Base-by-base conservation (phyloP, 2,888 invertebrate genomes). In the Nephrotoma guestfalica region DNA sequence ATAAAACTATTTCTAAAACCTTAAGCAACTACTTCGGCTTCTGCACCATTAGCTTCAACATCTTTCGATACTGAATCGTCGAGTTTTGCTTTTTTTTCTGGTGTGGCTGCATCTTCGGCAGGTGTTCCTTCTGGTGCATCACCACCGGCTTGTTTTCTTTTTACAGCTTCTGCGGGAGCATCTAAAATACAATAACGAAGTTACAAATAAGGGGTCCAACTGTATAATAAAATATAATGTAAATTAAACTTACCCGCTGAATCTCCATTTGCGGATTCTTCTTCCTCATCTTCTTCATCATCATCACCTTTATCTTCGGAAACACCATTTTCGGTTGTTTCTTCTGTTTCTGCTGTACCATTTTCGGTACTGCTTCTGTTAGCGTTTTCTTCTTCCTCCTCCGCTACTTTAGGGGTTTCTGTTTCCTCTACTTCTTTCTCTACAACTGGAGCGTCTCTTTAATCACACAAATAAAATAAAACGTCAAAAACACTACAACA, bases 21-120 rank as follows among this genome's bases (percentile, higher is more conserved):
- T 91, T 91, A 91, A 90, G 91, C 91, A 89, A 91, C 91, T 89
- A 91, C 91, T 89, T 91, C 91, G 89, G 91, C 90, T 88, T 91
- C 91, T 88, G 91, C 90, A 88, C 91, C 91, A 87, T 91, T 91
- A 89, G 91, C 90, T 86, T 88, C 88, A 87, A 90, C 91, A 87
- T 91, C 91, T 88, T 88, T 88, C 90, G 90, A 90, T 89, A 91
- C 89, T 87, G 91, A 89, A 87, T 91, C 91, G 87, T 91, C 91
- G 89, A 91, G 89, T 90, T 91, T 91, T 88, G 91, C 91, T 89
- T 91, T 91, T 89, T 91, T 91, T 89, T 91, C 91, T 88, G 91
- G 90, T 89, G 91, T 91, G 88, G 91, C 90, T 87, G 89, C 90
- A 87, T 90, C 90, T 88, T 90, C 91, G 87, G 89, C 89, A 45